phyloP scores from a whole-genome alignment of 2,797 vertebrate species.

The Uromys caudimaculatus region DNA sequence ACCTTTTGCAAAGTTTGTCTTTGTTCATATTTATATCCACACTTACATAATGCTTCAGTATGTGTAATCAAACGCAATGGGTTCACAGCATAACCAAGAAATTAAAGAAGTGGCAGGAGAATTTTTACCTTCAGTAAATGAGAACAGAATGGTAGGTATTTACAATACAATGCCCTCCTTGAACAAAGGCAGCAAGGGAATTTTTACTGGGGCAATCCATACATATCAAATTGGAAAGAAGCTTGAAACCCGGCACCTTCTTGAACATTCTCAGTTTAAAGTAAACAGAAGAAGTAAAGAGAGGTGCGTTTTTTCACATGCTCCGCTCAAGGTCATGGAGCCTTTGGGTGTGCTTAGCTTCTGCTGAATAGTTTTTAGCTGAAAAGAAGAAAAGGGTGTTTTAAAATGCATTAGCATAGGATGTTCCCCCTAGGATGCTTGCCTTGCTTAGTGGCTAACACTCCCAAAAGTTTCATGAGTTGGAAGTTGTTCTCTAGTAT shows the following conservation, averaged over 20 bases:
- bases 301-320: background rate
- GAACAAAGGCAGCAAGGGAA: background rate
- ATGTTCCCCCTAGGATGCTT: background rate
- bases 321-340: background rate
- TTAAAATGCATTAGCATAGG: background rate
- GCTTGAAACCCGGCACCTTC: background rate
- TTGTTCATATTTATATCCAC: constrained; percentile 18
- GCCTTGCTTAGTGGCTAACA: background rate
- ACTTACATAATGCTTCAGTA: constrained; percentile 28
- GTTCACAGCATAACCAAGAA: background rate
- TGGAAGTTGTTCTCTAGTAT: background rate
- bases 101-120: background rate
- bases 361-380: background rate
- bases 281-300: background rate
- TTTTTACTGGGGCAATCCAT: background rate
- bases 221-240: background rate
- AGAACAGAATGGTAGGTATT: background rate
- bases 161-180: background rate
- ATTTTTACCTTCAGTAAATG: background rate
- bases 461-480: background rate
- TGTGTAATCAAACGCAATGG: background rate
- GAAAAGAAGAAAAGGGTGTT: background rate
- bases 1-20: constrained; percentile 49
- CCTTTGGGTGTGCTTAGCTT: background rate
- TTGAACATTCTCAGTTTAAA: background rate